Base-by-base conservation (phyloP, 2,888 invertebrate species). In the Gisinianus flammeolus region DNA sequence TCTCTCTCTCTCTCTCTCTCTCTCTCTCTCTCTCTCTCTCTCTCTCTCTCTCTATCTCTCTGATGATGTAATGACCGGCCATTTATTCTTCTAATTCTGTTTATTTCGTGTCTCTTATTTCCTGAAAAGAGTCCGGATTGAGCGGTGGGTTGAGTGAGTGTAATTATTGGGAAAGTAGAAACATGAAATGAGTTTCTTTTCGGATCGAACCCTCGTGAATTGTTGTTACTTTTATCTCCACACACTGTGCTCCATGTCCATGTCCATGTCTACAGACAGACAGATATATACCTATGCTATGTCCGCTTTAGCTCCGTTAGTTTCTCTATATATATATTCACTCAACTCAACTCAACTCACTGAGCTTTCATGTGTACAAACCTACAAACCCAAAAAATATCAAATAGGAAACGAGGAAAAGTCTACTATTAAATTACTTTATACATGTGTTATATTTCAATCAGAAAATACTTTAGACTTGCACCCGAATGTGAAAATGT, bases 101-200 rank as follows among this genome's bases (percentile, higher is more conserved):
- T 80, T 79, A 80, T 80, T 80, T 80, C 80, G 75, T 80, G 78
- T 80, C 78, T 78, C 74, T 80, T 44, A 68, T 79, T 79, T 79
- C 69, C 76, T 80, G 80, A 80, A 76, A 69, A 78, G 78, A 70
- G 68, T 70, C 78, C 70, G 35, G 73, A 74, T 70, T 68, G 64
- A 64, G 70, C 69, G 76, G 72, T 71, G 31, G 79, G 75, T 56
- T 79, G 77, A 28, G 52, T 64, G 73, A 74, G 73, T 79, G 79
- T 79, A 79, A 79, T 79, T 79, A 79, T 71, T 79, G 79, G 77
- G 77, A 75, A 71, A 74, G 75, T 68, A 76, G 77, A 67, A 6
- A 77, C 79, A 79, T 77, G 79, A 79, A 79, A 79, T 79, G 74
- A 77, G 75, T 77, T 26, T 26, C 26, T 22, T 26, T 77, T 74